Base-by-base conservation (phyloP, 1,140 invertebrate species). In the Drosophila rufa region DNA sequence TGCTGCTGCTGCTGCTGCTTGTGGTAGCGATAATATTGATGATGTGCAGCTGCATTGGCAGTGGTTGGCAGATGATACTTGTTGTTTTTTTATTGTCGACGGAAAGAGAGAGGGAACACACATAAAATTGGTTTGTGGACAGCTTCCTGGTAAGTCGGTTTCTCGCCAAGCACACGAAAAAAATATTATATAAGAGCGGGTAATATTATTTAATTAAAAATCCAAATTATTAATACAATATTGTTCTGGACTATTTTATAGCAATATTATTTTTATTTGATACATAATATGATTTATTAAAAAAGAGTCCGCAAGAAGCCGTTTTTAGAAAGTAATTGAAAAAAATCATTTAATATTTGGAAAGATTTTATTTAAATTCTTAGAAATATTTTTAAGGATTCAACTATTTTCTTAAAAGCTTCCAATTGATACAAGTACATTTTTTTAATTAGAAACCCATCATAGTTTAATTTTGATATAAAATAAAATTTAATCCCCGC, bases 1-100 rank as follows among this genome's bases (percentile, higher is more conserved):
- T 46, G 71, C 19, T 79, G 69, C 38, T 70, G 62, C 25, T 79
- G 71, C 64, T 77, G 68, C 48, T 90, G 85, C 51, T 77, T 85
- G 74, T 91, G 77, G 80, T 86, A 86, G 59, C 86, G 86, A 90
- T 84, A 82, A 83, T 91, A 83, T 81, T 91, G 84, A 79, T 91
- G 89, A 80, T 90, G 82, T 68, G 90, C 84, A 67, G 80, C 53
- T 50, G 80, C 77, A 70, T 62, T 77, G 61, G 71, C 80, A 70
- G 76, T 82, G 69, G 79, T 75, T 65, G 84, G 84, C 76, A 89
- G 65, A 82, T 87, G 91, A 77, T 60, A 77, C 75, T 77, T 48
- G 48, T 61, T 73, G 40, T 74, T 40, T 66, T 66, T 56, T 65
- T 58, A 42, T 64, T 55, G 33, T 42, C 19, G 56, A 51, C 42